Base-by-base conservation (phyloP, 1,140 invertebrate species). In the Drosophila subobscura region DNA sequence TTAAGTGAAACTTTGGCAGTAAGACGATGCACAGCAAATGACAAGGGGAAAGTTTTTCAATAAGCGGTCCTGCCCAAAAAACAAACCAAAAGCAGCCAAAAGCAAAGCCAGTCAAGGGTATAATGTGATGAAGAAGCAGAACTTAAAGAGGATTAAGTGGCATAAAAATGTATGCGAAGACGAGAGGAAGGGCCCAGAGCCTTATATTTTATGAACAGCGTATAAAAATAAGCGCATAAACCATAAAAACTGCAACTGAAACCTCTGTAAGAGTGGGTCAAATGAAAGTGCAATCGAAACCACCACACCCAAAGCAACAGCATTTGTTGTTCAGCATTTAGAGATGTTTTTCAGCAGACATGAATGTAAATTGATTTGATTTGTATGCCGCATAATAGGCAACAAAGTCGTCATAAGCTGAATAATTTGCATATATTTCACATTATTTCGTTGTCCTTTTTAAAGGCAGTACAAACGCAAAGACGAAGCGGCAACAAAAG, bases 191-290 rank as follows among this genome's bases (percentile, higher is more conserved):
- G 63, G 59, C 67, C 57, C 49, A 64, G 70, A 66, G 40, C 64
- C 70, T 77, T 85, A 86, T 73, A 80, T 79, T 75, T 72, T 77
- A 85, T 77, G 57, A 59, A 70, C 74, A 81, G 73, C 67, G 83
- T 74, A 88, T 81, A 85, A 78, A 85, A 88, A 81, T 88, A 85
- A 88, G 81, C 81, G 83, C 81, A 77, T 75, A 81, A 85, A 88
- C 71, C 70, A 37, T 37, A 37, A 10, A 37, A 76, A 88, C 65
- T 64, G 66, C 76, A 79, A 58, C 61, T 70, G 59, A 55, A 42
- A 41, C 46, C 50, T 41, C 54, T 23, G 57, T 71, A 54, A 66
- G 59, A 65, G 53, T 47, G 42, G 20, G 16, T 52, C 37, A 56
- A 55, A 72, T 61, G 53, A 52, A 77, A 77, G 47, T 53, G 67